These are phyloP conservation scores for Dendrolimus punctatus DNA, from an alignment of 1,140 invertebrate species.

Conservation along the genomic window DNA sequence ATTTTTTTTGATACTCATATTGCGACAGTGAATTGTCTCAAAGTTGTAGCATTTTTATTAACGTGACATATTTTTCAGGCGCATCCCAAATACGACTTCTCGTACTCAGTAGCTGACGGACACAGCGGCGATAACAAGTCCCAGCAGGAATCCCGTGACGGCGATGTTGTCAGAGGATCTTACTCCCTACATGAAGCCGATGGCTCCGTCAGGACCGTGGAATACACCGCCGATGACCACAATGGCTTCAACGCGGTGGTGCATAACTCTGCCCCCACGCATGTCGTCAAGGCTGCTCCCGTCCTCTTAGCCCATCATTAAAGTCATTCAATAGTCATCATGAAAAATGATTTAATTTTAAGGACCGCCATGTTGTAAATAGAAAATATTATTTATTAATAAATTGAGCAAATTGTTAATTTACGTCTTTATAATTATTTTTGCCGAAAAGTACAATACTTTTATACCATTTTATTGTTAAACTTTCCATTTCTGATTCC, in stretches of 20 bases:
- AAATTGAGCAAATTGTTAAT: too few relatives aligned
- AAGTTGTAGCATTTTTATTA: background rate
- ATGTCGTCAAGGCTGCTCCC: constrained; percentile 38
- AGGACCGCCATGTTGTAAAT: too few relatives aligned
- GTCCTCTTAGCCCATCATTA: constrained; percentile 33
- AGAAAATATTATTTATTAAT: too few relatives aligned
- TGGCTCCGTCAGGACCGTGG: constrained; percentile 43
- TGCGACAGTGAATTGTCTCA: too few relatives aligned
- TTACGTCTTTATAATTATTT: too few relatives aligned
- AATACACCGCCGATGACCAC: constrained; percentile 37
- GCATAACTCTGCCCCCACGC: constrained; percentile 69
- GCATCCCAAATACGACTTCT: constrained; percentile 34
- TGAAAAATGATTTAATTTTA: background rate
- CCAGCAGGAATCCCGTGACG: constrained; percentile 36
- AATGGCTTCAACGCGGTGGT: constrained; percentile 75
- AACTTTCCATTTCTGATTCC: too few relatives aligned
- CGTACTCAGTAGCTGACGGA: constrained; percentile 54
- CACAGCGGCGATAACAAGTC: constrained; percentile 49
- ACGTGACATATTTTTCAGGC: constrained; percentile 13
- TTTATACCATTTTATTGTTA: too few relatives aligned
- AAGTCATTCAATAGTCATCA: background rate
- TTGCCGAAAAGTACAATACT: too few relatives aligned
- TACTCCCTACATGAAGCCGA: constrained; percentile 51
- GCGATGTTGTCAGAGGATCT: constrained; percentile 35
- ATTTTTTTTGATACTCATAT: too few relatives aligned